phyloP scores from a whole-genome alignment of 64 coral and sea anemone species.

The Astreopora myriophthalma region DNA sequence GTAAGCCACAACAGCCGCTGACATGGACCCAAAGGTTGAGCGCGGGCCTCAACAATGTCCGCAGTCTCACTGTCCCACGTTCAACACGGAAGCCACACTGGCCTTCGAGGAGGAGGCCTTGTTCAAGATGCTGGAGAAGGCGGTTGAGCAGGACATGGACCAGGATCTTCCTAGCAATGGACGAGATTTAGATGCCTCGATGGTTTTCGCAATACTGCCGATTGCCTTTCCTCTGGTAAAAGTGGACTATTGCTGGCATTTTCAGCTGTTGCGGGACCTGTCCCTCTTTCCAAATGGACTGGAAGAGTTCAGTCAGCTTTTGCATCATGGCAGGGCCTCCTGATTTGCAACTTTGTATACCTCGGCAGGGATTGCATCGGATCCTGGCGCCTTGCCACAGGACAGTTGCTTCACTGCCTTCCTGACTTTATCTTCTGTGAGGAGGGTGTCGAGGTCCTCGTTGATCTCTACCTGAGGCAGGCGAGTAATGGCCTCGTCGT shows the following conservation, averaged over 20 bases:
- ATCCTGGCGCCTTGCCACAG: conserved; percentile 1
- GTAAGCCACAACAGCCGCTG: no score
- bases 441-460: background rate
- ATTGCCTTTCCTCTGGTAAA: conserved; percentile 44
- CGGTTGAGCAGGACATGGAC: conserved; percentile 11
- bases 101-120: background rate
- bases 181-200: conserved; percentile 4
- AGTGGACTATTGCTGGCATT: background rate
- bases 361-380: conserved; percentile 36
- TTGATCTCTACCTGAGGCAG: conserved; percentile 26
- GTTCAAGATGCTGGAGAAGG: background rate
- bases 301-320: conserved; percentile 12
- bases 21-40: no score
- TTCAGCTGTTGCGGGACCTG: conserved; percentile 2
- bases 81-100: background rate
- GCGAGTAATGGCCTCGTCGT: no score
- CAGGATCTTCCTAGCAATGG: conserved; percentile 23
- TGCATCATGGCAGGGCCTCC: background rate
- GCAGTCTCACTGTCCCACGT: background rate
- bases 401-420: conserved; percentile 4
- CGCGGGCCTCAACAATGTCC: no score
- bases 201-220: conserved; percentile 3
- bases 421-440: background rate
- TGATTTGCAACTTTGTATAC: conserved; percentile 36
- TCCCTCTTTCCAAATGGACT: background rate